A percentile compares a stretch with the other conserved stretches of the same genome.
Conservation (phyloP, 1,140 invertebrate species). For the Archegozetes longisetosus region DNA sequence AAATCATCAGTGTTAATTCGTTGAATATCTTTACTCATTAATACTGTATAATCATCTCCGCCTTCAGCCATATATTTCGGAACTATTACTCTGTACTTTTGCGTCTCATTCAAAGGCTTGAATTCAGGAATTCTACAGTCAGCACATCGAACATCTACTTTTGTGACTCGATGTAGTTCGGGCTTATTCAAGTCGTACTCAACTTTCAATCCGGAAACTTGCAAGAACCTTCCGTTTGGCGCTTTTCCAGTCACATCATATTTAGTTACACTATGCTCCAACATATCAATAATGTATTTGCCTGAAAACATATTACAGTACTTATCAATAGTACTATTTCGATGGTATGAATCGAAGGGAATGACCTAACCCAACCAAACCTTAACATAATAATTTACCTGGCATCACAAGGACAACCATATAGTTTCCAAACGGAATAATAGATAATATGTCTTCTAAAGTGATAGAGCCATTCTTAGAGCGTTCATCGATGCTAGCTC, state of each 20-base stretch:
- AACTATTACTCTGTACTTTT: not conserved
- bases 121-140: not conserved
- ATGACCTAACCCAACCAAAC: too few species aligned
- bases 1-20: not conserved
- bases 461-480: not conserved
- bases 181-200: not conserved
- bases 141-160: not conserved
- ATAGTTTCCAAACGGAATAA: not conserved
- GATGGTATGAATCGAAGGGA: too few species aligned
- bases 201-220: not conserved
- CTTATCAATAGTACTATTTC: too few species aligned
- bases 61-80: not conserved
- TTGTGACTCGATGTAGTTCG: not conserved
- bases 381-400: not conserved
- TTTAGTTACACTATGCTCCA: not conserved
- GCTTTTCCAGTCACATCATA: not conserved
- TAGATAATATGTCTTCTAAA: not conserved
- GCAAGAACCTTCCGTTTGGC: not conserved
- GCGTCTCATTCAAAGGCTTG: not conserved
- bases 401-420: not conserved
- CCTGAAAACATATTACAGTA: too few species aligned
- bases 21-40: not conserved
- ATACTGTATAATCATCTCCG: not conserved
- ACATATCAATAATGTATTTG: not conserved
- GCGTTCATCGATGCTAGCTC: not conserved